Percentiles rank a stretch among this genome's conserved stretches.
phyloP scores from a whole-genome alignment of 2,113 vertebrate species.

The Nerophis ophidion region DNA sequence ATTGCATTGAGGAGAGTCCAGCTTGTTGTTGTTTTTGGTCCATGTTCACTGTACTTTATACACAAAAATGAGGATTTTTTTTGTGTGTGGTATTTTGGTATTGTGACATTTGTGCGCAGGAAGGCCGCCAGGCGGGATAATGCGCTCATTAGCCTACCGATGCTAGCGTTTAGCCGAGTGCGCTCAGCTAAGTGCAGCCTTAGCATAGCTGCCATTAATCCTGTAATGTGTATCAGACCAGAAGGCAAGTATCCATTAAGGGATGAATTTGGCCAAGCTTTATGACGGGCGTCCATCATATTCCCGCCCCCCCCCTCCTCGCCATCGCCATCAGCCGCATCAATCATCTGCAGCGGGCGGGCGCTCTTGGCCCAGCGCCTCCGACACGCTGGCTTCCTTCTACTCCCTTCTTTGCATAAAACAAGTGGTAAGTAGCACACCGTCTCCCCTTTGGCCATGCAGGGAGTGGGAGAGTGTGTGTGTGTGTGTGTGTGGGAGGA shows the following conservation, averaged over 20 bases:
- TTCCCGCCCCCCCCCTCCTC: neutral
- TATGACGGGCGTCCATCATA: slow-evolving; percentile 33
- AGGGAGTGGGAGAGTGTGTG: neutral
- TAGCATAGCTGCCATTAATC: slow-evolving; percentile 4
- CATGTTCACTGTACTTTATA: too few relatives aligned
- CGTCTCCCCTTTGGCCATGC: slow-evolving; percentile 60
- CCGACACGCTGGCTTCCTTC: slow-evolving; percentile 54
- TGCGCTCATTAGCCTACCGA: slow-evolving; percentile 1
- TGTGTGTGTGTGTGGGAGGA: too few relatives aligned
- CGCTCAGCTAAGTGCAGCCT: neutral
- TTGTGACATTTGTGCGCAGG: neutral
- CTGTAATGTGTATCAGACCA: slow-evolving; percentile 21
- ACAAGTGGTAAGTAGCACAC: slow-evolving; percentile 44
- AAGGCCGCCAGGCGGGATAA: neutral
- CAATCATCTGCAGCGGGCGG: slow-evolving; percentile 38
- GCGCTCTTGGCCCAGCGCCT: slow-evolving; percentile 60
- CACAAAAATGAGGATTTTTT: too few relatives aligned
- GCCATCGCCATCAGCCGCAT: slow-evolving; percentile 25
- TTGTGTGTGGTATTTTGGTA: too few relatives aligned
- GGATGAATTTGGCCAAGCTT: slow-evolving; percentile 39
- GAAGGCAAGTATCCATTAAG: slow-evolving; percentile 37
- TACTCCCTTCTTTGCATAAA: slow-evolving; percentile 60
- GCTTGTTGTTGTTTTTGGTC: too few relatives aligned
- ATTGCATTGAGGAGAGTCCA: too few relatives aligned
- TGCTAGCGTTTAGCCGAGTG: slow-evolving; percentile 5